Conservation (phyloP, 2,113 vertebrate genomes). For the Eptatretus burgeri region DNA sequence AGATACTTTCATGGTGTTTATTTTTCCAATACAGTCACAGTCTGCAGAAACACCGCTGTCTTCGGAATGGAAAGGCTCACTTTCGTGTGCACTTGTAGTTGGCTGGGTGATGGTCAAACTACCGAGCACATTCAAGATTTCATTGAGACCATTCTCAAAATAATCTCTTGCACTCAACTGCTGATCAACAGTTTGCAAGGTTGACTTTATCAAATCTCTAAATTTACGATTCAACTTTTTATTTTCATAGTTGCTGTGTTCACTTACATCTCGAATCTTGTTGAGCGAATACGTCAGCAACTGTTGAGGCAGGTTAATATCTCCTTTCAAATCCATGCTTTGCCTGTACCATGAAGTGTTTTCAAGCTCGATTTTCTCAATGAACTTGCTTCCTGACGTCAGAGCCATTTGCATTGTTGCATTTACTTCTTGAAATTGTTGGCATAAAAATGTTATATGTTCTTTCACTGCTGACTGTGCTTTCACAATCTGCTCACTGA, state of each 20-base stretch:
- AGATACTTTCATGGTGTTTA: neutral
- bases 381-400: neutral
- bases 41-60: constrained; percentile 2
- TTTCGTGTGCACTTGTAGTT: neutral
- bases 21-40: neutral
- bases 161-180: neutral
- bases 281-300: neutral
- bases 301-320: neutral
- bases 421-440: neutral
- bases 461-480: neutral
- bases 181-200: neutral
- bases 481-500: neutral
- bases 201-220: neutral
- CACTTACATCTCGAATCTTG: neutral
- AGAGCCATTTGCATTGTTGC: neutral
- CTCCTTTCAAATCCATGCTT: too few relatives aligned
- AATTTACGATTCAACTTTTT: too few relatives aligned
- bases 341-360: neutral
- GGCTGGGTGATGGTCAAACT: neutral
- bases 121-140: neutral
- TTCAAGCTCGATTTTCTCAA: neutral
- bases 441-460: neutral
- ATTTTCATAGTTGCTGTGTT: neutral
- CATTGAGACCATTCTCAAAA: too few relatives aligned
- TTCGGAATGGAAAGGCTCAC: neutral